Conservation (phyloP, 2,888 invertebrate species). For the Hydrotaea cyrtoneurina region DNA sequence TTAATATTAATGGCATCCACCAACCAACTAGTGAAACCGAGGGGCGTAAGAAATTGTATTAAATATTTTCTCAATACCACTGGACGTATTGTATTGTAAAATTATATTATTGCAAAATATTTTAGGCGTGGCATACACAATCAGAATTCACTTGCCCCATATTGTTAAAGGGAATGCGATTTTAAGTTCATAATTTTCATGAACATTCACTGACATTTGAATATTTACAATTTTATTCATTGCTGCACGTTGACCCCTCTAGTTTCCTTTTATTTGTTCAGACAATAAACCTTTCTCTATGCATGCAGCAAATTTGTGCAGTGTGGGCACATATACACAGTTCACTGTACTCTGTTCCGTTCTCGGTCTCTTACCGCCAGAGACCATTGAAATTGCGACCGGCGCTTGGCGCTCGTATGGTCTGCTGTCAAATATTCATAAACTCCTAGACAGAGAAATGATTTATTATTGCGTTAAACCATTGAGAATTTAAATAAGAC, state of each 20-base stretch:
- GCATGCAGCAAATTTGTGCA: neutral
- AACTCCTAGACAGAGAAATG: conserved; percentile 1
- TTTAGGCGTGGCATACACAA: neutral
- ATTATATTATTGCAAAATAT: neutral
- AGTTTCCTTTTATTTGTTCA: neutral
- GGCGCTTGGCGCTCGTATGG: neutral
- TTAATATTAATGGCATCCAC: neutral
- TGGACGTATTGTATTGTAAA: neutral
- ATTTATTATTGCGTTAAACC: neutral
- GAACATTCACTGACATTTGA: no score
- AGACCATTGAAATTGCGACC: neutral
- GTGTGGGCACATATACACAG: neutral
- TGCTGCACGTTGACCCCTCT: neutral
- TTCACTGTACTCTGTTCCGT: neutral
- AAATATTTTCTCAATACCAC: neutral
- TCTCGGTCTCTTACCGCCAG: neutral
- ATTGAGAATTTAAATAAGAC: neutral
- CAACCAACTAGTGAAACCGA: neutral
- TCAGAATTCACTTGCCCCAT: neutral
- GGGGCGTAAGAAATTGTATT: neutral
- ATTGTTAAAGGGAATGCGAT: no score
- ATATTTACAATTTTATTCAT: no score
- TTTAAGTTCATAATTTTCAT: no score
- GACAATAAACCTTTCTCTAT: neutral
- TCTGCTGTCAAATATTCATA: neutral